Evolutionary conservation across 1,140 invertebrate species (phyloP), one percentile per base, ranked within the genome.

Genomic region (Anastrepha ludens): DNA sequence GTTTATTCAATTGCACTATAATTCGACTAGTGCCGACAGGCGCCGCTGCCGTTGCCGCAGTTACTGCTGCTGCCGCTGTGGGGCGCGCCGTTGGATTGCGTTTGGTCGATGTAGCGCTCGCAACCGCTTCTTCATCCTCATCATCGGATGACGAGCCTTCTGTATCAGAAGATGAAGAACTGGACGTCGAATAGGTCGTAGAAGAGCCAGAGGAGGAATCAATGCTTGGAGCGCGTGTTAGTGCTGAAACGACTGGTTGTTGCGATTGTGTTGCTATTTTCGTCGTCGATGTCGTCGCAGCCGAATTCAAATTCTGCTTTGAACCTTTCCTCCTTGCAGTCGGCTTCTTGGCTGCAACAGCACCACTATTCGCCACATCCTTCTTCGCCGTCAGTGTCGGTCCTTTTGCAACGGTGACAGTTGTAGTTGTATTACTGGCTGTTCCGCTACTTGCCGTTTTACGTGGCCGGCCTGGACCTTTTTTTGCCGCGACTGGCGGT

Each of bases 351-450:
- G 89, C 89, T 88, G 90, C 89, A 67, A 91, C 89, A 64, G 91
- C 90, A 67, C 41, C 17, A 55, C 60, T 65, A 58, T 65, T 85
- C 7, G 87, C 44, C 64, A 92, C 85, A 47, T 91, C 91, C 78
- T 91, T 93, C 86, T 91, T 93, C 87, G 90, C 91, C 62, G 90
- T 93, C 88, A 91, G 88, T 88, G 89, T 90, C 86, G 92, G 90
- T 89, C 90, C 91, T 88, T 91, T 92, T 1, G 91, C 89, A 65
- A 89, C 87, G 39, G 67, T 20, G 88, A 89, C 17, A 90, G 65
- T 85, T 90, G 91, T 8, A 90, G 91, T 58, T 88, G 88, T 2
- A 87, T 85, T 58, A 58, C 89, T 88, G 17, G 58, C 44, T 8
- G 87, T 88, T 85, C 13, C 86, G 64, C 15, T 39, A 89, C 88